Base-by-base conservation (phyloP, 1,140 invertebrate species). In the Orchestia grillus region DNA sequence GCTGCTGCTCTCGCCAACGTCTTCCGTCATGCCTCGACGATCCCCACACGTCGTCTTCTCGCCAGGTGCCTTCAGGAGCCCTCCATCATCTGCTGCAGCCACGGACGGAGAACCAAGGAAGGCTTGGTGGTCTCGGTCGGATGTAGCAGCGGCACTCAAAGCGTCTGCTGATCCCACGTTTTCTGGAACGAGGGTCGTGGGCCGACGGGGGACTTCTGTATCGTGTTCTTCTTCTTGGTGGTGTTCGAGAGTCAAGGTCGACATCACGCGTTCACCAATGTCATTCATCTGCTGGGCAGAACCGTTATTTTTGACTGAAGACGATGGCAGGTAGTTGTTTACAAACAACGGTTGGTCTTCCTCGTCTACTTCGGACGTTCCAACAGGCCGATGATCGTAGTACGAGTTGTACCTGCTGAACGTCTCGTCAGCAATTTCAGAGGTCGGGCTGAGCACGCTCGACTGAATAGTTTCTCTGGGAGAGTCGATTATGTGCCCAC, bases 1-100 rank as follows among this genome's bases (percentile, higher is more conserved):
- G 92, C 92, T 94, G 92, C 92, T 94, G 88, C 88, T 91, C 92
- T 94, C 92, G 3, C 92, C 92, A 6, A 94, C 92, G 40, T 94
- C 92, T 15, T 94, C 92, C 45, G 44, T 47, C 41, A 94, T 40
- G 36, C 92, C 44, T 45, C 92, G 88, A n/a, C 87, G 87, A 11
- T 87, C 87, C 8, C 41, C 41, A 42, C 88, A 41, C 62, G 62
- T 77, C 28, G 28, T 15, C 28, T 77, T 77, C 41, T 19, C 88
- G 6, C 47, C 47, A 53, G 6, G 47, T 53, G 47, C 19, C 47
- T 53, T 53, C 8, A 90, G 41, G 4, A 42, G 11, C 16, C 88
- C 41, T 19, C 36, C 88, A 36, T 90, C 88, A 15, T 90, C 11
- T 11, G 88, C 88, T 41, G n/a, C 88, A 15, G 28, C 28, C 28